Conservation (phyloP, 2,797 vertebrate genomes). For the Takifugu rubripes region DNA sequence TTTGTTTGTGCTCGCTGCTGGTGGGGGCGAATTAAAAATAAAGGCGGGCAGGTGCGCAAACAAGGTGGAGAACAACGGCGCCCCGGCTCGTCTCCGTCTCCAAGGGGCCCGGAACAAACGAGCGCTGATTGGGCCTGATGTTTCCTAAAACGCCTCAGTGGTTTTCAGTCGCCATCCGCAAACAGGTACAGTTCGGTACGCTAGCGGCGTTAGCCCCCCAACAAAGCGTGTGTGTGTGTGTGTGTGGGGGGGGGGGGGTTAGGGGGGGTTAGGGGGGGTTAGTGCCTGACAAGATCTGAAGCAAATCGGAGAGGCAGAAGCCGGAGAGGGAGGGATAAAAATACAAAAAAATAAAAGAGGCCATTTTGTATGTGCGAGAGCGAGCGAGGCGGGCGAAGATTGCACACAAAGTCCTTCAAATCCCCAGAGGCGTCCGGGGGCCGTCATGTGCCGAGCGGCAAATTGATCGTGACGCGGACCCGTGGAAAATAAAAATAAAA, state of each 20-base stretch:
- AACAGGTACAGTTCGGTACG: neutral
- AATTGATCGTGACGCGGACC: conserved; percentile 75
- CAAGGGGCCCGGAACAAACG: conserved; percentile 70
- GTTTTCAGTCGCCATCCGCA: conserved; percentile 2
- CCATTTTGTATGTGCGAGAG: conserved; percentile 63
- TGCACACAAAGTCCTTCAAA: conserved; percentile 70
- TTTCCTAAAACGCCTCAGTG: conserved; percentile 58
- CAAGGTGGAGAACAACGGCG: conserved; percentile 37
- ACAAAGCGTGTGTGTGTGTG: no score
- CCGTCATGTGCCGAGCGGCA: conserved; percentile 74
- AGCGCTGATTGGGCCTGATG: conserved; percentile 71
- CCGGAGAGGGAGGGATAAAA: conserved; percentile 55
- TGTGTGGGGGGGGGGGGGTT: no score
- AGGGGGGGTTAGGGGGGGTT: no score
- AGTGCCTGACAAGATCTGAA: no score
- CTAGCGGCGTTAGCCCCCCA: no score
- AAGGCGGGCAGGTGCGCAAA: conserved; percentile 51
- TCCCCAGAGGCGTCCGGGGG: conserved; percentile 66
- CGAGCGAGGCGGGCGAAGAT: conserved; percentile 59
- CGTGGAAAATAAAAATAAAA: conserved; percentile 32
- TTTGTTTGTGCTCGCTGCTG: conserved; percentile 19
- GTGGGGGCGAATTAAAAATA: conserved; percentile 25
- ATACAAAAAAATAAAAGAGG: conserved; percentile 53
- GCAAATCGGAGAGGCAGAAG: conserved; percentile 47
- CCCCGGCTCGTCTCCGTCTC: conserved; percentile 45